Conservation (phyloP, 2,888 invertebrate species). For the Sepioteuthis lessoniana region DNA sequence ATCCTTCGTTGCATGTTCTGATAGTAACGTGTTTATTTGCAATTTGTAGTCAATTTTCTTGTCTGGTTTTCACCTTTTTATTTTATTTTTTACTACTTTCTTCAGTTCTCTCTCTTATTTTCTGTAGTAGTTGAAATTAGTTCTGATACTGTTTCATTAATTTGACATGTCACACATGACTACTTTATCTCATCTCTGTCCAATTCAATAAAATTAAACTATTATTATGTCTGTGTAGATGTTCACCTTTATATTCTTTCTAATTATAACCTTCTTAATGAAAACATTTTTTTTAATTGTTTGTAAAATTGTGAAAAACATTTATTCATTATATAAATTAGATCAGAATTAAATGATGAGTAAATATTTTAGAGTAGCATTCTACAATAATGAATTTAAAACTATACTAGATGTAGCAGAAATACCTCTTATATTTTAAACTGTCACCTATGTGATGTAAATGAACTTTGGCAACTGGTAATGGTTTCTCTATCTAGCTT, state of each 20-base stretch:
- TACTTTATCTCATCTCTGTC: neutral
- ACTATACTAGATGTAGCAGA: too few species aligned
- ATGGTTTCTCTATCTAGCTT: too few species aligned
- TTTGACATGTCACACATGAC: neutral
- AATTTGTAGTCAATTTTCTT: neutral
- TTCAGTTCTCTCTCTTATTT: neutral
- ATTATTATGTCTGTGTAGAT: neutral
- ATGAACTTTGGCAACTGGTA: too few species aligned
- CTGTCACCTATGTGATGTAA: too few species aligned
- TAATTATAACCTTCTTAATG: too few species aligned
- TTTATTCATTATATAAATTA: too few species aligned
- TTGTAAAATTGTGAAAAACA: too few species aligned
- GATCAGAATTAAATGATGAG: too few species aligned
- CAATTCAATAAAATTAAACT: neutral
- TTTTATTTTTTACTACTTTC: neutral
- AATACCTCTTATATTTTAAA: too few species aligned
- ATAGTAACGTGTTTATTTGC: neutral
- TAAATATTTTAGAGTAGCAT: too few species aligned
- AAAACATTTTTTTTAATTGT: too few species aligned
- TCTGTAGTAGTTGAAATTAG: slow-evolving; percentile 23
- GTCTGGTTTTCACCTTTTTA: neutral
- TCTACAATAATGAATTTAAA: too few species aligned
- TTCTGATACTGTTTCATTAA: slow-evolving; percentile 13
- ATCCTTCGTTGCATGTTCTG: neutral
- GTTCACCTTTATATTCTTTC: neutral